A percentile compares a stretch with the other conserved stretches of the same genome.
These are phyloP conservation scores for Chaetops frenatus DNA, from an alignment of 2,113 vertebrate genomes.

Conservation along the genomic window DNA sequence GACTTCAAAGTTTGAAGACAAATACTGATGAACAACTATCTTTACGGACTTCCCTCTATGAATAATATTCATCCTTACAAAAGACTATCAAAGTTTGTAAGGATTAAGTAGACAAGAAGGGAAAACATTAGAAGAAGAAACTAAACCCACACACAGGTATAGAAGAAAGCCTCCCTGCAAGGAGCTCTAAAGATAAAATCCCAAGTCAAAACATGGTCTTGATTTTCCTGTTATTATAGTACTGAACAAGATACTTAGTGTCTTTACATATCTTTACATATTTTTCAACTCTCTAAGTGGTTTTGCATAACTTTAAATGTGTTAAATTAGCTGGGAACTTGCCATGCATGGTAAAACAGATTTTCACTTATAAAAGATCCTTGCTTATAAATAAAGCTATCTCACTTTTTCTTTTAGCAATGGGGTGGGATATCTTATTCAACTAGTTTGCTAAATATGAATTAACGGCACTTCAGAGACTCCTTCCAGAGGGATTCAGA, in stretches of 20 bases:
- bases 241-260: slow-evolving; percentile 53
- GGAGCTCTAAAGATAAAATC: slow-evolving; percentile 39
- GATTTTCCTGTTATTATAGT: slow-evolving; percentile 31
- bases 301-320: slow-evolving; percentile 60
- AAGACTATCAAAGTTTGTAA: slow-evolving; percentile 33
- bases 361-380: slow-evolving; percentile 24
- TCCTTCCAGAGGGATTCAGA: background rate
- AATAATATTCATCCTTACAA: background rate
- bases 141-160: background rate
- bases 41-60: slow-evolving; percentile 10
- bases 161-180: background rate
- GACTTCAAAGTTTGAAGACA: slow-evolving; percentile 28
- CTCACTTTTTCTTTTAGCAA: background rate
- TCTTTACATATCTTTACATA: slow-evolving; percentile 59
- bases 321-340: slow-evolving; percentile 43
- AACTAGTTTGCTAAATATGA: background rate
- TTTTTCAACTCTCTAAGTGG: slow-evolving; percentile 47
- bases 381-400: slow-evolving; percentile 32
- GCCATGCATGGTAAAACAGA: slow-evolving; percentile 42
- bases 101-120: slow-evolving; percentile 1
- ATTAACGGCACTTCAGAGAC: slow-evolving; percentile 14
- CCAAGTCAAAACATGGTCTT: slow-evolving; percentile 30
- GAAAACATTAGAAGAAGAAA: slow-evolving; percentile 21
- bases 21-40: slow-evolving; percentile 17
- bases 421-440: background rate